These are phyloP conservation scores for Malurus cyaneus DNA, from an alignment of 2,113 vertebrate genomes.

Conservation along the genomic window DNA sequence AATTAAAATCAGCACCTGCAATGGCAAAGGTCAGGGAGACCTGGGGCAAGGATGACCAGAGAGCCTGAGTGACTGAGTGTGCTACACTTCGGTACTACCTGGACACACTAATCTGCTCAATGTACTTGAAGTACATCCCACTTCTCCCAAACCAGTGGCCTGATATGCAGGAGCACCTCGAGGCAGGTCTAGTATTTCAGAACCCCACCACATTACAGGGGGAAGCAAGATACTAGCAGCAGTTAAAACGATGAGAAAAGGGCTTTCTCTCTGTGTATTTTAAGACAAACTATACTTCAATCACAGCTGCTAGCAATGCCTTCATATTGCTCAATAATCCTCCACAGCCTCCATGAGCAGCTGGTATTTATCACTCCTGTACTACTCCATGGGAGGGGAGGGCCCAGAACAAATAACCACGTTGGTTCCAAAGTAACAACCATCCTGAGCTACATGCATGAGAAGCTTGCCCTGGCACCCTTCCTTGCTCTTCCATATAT, in stretches of 20 bases:
- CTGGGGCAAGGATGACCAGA: neutral
- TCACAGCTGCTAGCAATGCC: neutral
- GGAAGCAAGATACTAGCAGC: neutral
- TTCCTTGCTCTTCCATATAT: neutral
- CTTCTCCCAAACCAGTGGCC: neutral
- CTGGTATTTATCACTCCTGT: neutral
- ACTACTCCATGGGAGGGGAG: neutral
- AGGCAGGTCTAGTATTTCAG: neutral
- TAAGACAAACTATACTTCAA: neutral
- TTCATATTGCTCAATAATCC: neutral
- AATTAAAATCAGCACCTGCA: neutral
- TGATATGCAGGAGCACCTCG: neutral
- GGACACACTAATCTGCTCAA: neutral
- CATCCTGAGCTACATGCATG: neutral
- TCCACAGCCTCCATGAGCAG: neutral
- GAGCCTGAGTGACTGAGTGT: accelerated
- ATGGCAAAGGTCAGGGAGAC: neutral
- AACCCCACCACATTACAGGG: neutral
- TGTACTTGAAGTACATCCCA: neutral
- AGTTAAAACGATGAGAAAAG: neutral
- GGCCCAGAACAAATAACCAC: neutral
- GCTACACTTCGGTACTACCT: neutral
- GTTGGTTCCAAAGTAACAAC: neutral
- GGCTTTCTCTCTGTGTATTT: neutral
- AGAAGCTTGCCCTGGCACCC: neutral